These are phyloP conservation scores for Kryphioiulus occultus DNA, from an alignment of 2,888 invertebrate species.

Conservation along the genomic window DNA sequence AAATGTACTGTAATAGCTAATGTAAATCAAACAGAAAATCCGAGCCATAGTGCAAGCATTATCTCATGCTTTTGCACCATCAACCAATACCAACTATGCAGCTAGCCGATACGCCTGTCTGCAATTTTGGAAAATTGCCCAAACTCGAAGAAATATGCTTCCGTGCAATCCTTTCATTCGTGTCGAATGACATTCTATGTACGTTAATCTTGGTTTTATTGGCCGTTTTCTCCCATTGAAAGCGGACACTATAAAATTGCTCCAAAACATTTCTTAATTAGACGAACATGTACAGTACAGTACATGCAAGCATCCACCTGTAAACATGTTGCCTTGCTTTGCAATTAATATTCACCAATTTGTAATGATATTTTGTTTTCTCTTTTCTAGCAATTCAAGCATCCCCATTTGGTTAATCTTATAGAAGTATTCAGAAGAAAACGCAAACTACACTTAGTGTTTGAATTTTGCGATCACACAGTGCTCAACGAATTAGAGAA, in stretches of 20 bases:
- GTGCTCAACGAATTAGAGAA: slow-evolving; percentile 95
- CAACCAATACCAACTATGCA: too few species aligned
- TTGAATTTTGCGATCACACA: slow-evolving; percentile 98
- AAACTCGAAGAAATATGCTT: neutral
- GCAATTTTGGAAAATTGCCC: slow-evolving; percentile 29
- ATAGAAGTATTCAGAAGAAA: slow-evolving; percentile 97
- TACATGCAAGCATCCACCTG: neutral
- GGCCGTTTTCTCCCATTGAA: neutral
- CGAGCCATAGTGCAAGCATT: too few species aligned
- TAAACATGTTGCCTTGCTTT: neutral
- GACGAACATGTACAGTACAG: too few species aligned
- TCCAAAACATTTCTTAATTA: neutral
- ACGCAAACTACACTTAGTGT: slow-evolving; percentile 94
- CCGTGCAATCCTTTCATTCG: slow-evolving; percentile 35
- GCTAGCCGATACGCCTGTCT: neutral
- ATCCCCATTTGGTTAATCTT: slow-evolving; percentile 95
- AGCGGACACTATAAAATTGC: neutral
- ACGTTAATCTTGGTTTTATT: neutral
- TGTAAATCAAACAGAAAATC: too few species aligned
- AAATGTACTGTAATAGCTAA: too few species aligned
- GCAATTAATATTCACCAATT: neutral
- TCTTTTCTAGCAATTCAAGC: slow-evolving; percentile 85
- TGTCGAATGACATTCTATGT: slow-evolving; percentile 33
- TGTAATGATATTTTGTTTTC: neutral
- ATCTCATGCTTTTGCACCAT: too few species aligned